Evolutionary conservation across 1,140 invertebrate genomes (phyloP).

Genomic region (Sycobia sp.): DNA sequence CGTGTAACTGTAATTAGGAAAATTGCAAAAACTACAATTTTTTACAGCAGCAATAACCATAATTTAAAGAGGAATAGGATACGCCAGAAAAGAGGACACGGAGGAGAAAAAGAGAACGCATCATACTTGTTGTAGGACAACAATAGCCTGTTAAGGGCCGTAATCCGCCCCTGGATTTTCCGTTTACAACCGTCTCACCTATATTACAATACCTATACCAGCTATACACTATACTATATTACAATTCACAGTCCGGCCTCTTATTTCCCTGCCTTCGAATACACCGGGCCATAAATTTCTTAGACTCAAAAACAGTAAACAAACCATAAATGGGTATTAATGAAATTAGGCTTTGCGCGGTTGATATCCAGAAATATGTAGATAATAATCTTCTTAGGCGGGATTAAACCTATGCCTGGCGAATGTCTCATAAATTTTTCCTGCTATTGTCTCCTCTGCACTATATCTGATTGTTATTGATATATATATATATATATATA

Average conservation of each 20-base stretch:
- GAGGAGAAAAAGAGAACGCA: constrained; percentile 8
- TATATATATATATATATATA: too few species aligned
- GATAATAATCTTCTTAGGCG: constrained; percentile 29
- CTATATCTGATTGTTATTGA: too few species aligned
- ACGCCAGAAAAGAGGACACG: too few species aligned
- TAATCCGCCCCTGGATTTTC: constrained; percentile 19
- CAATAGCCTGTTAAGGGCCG: constrained; percentile 18
- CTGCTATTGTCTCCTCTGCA: too few species aligned
- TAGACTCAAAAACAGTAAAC: constrained; percentile 17
- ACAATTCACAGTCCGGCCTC: too few species aligned
- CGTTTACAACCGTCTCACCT: not conserved
- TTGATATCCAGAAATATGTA: constrained; percentile 28
- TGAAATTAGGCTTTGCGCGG: constrained; percentile 22
- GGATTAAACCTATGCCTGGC: constrained; percentile 20
- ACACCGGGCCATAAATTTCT: constrained; percentile 19
- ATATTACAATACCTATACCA: not conserved
- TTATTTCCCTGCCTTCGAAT: constrained; percentile 11
- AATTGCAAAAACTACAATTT: too few species aligned
- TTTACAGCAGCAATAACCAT: too few species aligned
- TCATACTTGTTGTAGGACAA: constrained; percentile 22
- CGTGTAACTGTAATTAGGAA: too few species aligned
- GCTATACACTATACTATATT: too few species aligned
- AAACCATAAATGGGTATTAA: constrained; percentile 21
- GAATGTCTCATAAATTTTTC: constrained; percentile 19
- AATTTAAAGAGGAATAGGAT: too few species aligned